phyloP scores from a whole-genome alignment of 1,140 invertebrate species.

The Cydia amplana region DNA sequence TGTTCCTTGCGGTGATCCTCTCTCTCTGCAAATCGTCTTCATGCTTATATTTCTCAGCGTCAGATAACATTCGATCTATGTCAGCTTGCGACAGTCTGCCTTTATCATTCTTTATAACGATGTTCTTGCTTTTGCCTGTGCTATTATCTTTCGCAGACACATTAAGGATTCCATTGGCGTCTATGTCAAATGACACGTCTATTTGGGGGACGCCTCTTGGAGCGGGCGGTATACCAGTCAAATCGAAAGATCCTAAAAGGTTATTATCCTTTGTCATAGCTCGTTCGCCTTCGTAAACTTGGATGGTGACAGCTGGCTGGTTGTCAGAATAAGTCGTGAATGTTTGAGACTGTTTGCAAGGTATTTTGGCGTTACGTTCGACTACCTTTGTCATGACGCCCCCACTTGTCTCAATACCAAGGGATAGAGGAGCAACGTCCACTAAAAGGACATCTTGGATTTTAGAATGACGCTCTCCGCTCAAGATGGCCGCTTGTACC shows the following conservation, averaged over 20 bases:
- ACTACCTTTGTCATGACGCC: constrained; percentile 84
- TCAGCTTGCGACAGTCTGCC: constrained; percentile 93
- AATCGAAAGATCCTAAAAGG: constrained; percentile 87
- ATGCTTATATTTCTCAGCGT: constrained; percentile 85
- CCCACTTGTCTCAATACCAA: constrained; percentile 82
- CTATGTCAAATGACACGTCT: constrained; percentile 84
- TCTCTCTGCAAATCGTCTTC: constrained; percentile 85
- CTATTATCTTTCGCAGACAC: constrained; percentile 82
- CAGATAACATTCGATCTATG: constrained; percentile 93
- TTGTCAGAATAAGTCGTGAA: constrained; percentile 86
- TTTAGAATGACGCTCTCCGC: constrained; percentile 79
- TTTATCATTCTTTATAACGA: constrained; percentile 96
- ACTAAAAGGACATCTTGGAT: constrained; percentile 79
- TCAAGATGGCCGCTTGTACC: constrained; percentile 75
- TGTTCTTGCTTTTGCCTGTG: constrained; percentile 87
- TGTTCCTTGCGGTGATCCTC: constrained; percentile 87
- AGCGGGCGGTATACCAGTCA: constrained; percentile 90
- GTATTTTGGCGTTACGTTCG: constrained; percentile 81
- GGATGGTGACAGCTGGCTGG: constrained; percentile 84
- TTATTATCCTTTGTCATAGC: constrained; percentile 91
- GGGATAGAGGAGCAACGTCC: constrained; percentile 79
- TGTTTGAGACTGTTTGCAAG: constrained; percentile 82
- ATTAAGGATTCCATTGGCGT: constrained; percentile 87
- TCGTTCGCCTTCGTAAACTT: constrained; percentile 85
- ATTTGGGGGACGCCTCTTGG: constrained; percentile 89